Evolutionary conservation across 53 echinoderm and acorn worm species (phyloP).

Genomic region (Paracentrotus lividus): DNA sequence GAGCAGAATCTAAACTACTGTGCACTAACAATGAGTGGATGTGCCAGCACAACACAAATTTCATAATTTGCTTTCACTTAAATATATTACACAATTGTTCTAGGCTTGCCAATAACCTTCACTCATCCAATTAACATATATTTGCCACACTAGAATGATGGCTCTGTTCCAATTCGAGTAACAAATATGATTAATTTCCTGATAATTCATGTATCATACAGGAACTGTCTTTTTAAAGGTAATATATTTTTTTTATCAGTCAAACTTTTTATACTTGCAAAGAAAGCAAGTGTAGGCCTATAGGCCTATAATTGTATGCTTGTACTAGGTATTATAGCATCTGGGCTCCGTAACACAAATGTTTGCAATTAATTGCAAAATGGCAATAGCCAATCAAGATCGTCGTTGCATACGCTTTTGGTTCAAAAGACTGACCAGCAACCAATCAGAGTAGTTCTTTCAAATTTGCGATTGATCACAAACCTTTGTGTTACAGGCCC

Average conservation of each 20-base stretch:
- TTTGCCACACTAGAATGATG: conserved; percentile 30
- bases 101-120: conserved; percentile 22
- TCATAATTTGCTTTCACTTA: neutral
- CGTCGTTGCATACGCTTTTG: too few species aligned
- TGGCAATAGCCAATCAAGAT: too few species aligned
- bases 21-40: neutral
- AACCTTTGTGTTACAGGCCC: too few species aligned
- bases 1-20: neutral
- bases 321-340: too few species aligned
- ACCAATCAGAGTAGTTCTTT: too few species aligned
- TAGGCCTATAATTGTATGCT: too few species aligned
- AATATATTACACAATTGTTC: neutral
- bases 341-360: too few species aligned
- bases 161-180: conserved; percentile 19
- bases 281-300: too few species aligned
- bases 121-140: neutral
- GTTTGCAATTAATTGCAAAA: too few species aligned
- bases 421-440: too few species aligned
- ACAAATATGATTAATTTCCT: conserved; percentile 44
- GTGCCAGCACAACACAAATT: neutral
- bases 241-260: neutral
- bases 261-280: too few species aligned
- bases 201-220: neutral
- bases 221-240: neutral
- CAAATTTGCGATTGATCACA: too few species aligned